These are phyloP conservation scores for Magallana gigas DNA, from an alignment of 1,140 invertebrate species.

Conservation along the genomic window DNA sequence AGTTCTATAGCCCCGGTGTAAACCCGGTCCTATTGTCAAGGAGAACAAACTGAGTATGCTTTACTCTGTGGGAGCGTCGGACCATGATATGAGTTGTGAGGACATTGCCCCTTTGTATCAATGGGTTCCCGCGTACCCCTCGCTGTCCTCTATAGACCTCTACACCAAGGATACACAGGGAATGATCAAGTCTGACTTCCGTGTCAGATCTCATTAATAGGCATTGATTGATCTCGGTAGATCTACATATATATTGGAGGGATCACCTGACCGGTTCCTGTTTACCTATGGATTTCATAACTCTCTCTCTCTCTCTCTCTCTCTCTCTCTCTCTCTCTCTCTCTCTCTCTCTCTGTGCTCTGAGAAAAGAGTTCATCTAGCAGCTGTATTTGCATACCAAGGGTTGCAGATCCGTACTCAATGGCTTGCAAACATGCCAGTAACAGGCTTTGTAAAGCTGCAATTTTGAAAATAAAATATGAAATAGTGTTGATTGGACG, in stretches of 20 bases:
- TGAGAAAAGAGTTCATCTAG: no score
- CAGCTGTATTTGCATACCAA: no score
- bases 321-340: no score
- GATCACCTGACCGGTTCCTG: not conserved
- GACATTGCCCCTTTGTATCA: not conserved
- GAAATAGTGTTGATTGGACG: no score
- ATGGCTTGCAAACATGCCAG: no score
- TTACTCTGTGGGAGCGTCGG: not conserved
- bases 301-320: not conserved
- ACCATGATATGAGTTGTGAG: not conserved
- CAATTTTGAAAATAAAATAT: no score
- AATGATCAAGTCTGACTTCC: conserved; percentile 13
- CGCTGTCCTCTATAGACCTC: not conserved
- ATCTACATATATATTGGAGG: conserved; percentile 31
- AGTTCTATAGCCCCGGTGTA: not conserved
- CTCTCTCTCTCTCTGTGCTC: no score
- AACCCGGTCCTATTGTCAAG: not conserved
- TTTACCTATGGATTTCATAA: not conserved
- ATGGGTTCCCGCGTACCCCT: not conserved
- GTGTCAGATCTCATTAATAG: conserved; percentile 12
- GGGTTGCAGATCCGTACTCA: no score
- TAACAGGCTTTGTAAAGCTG: no score
- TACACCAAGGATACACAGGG: not conserved
- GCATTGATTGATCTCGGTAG: not conserved
- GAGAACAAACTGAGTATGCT: conserved; percentile 9